Conservation (phyloP, 2,888 invertebrate species). For the Macaria liturata region DNA sequence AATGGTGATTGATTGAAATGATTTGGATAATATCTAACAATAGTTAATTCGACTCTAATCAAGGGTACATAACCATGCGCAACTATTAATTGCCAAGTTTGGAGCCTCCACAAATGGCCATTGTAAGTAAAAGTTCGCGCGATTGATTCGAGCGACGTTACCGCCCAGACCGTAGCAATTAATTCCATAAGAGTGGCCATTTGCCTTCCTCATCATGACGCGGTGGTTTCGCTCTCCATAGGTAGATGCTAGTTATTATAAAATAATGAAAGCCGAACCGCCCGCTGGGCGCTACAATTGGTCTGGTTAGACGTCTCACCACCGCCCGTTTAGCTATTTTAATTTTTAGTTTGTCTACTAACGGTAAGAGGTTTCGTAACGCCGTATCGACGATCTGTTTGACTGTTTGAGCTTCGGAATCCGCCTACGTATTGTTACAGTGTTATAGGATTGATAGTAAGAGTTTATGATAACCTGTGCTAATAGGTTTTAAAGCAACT, state of each 20-base stretch:
- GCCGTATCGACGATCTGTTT: slow-evolving; percentile 61
- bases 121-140: slow-evolving; percentile 42
- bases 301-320: slow-evolving; percentile 76
- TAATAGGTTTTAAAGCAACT: too few relatives aligned
- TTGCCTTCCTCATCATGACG: slow-evolving; percentile 69
- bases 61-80: too few relatives aligned
- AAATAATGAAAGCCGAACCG: slow-evolving; percentile 80
- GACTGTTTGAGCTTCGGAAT: slow-evolving; percentile 37
- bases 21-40: too few relatives aligned
- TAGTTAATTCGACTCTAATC: too few relatives aligned
- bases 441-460: background rate
- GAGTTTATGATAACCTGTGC: too few relatives aligned
- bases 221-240: slow-evolving; percentile 68
- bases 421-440: slow-evolving; percentile 48
- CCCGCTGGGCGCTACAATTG: slow-evolving; percentile 81
- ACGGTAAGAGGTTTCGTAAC: slow-evolving; percentile 74
- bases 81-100: background rate
- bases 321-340: slow-evolving; percentile 80
- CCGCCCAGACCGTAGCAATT: slow-evolving; percentile 78
- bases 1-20: too few relatives aligned
- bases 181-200: slow-evolving; percentile 74
- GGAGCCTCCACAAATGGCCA: slow-evolving; percentile 35
- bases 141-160: slow-evolving; percentile 64
- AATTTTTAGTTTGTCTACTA: slow-evolving; percentile 82
- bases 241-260: slow-evolving; percentile 70